Evolutionary conservation across 2,113 vertebrate species (phyloP).

Genomic region (Erinaceus europaeus): DNA sequence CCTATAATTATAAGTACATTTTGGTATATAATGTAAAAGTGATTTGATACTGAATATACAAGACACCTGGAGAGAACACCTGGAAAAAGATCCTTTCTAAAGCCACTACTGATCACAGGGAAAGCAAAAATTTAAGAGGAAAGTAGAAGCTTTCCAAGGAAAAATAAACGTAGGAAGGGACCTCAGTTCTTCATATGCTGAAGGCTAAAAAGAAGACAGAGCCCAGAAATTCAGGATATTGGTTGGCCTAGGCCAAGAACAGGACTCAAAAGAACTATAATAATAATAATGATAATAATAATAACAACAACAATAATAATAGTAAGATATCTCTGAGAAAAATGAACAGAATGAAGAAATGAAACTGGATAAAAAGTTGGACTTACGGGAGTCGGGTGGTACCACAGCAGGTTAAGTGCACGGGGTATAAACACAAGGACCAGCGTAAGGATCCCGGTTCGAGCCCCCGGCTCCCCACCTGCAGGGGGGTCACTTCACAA

Average conservation of each 20-base stretch:
- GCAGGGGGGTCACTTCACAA: no score
- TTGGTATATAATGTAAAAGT: not conserved
- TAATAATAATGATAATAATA: no score
- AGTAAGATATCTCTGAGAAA: not conserved
- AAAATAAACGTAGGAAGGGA: not conserved
- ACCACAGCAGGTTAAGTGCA: no score
- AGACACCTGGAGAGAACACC: not conserved
- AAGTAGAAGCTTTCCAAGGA: conserved; percentile 20
- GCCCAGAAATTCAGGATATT: not conserved
- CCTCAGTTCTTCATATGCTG: not conserved
- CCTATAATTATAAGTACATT: not conserved
- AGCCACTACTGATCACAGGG: not conserved
- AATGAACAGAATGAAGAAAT: not conserved
- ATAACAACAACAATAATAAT: no score
- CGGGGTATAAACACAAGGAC: no score
- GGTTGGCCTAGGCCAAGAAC: not conserved
- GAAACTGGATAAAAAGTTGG: not conserved
- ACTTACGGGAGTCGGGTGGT: no score
- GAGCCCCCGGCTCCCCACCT: no score
- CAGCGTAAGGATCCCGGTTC: no score
- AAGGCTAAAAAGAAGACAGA: not conserved
- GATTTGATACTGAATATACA: not conserved
- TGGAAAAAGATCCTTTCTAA: not conserved
- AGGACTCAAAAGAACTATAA: not conserved
- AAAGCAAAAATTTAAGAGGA: not conserved